Base-by-base conservation (phyloP, 2,888 invertebrate genomes). In the Tenthredo amoena region DNA sequence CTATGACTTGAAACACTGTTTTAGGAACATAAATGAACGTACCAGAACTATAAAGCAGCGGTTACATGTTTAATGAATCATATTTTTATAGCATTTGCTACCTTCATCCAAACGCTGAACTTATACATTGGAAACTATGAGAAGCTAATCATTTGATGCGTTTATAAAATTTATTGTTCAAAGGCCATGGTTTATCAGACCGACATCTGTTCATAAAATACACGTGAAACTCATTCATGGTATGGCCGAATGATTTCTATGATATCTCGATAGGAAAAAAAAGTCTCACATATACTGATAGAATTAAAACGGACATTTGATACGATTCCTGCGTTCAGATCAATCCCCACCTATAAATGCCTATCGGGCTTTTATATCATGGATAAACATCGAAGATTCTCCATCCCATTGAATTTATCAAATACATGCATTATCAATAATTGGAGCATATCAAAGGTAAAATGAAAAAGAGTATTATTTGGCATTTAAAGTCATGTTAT, bases 371-470 rank as follows among this genome's bases (percentile, higher is more conserved):
- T 43, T 74, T n/a, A 37, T 21, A 74, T 40, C 4, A 74, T 5
- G 7, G 21, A 21, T 40, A 21, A n/a, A 40, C 10, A 26, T 74
- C 1, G n/a, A 1, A 74, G 72, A 74, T 43, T 21, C n/a, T 21
- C 15, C 43, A 74, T 43, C 21, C 21, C 21, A 21, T 74, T 43
- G 2, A 40, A 74, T 9, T 74, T 2, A 43, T 43, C 72, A 74
- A 72, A n/a, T 72, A 68, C 3, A 68, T 68, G 34, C 34, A 68
- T 68, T 68, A 68, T 68, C 15, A 34, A 68, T 34, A 34, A 68
- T 26, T 68, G 34, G 5, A 2, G 34, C 34, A 18, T 34, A 12
- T 7, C 18, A 7, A 68, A 68, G 18, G 34, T 26, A 34, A 68
- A 68, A 12, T 15, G 68, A 68, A 18, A 7, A 68, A 34, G 7